phyloP scores from a whole-genome alignment of 2,797 vertebrate genomes.

The Pachyuromys duprasi region DNA sequence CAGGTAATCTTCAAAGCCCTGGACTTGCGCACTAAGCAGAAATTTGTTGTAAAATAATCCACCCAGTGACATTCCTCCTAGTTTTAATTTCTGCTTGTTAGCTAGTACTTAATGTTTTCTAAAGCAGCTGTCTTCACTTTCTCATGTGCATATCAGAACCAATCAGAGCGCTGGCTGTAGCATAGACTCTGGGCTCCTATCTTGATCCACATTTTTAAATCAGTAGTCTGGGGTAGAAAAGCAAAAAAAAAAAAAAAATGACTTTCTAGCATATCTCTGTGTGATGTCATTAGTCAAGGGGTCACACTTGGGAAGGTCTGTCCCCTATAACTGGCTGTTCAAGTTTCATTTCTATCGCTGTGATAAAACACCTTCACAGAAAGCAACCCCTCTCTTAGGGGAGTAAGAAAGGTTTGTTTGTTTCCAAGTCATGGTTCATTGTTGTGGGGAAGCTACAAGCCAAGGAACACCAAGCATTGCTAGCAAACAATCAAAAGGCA shows the following conservation, averaged over 20 bases:
- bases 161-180: not conserved
- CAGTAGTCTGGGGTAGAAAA: not conserved
- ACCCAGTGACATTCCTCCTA: not conserved
- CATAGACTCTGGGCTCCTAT: not conserved
- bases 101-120: not conserved
- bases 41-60: not conserved
- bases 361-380: not conserved
- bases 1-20: slow-evolving; percentile 17
- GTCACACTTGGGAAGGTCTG: not conserved
- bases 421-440: too few species aligned
- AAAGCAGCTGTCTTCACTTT: not conserved
- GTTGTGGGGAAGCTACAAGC: not conserved
- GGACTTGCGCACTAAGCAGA: not conserved
- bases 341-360: not conserved
- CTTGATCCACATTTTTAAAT: not conserved
- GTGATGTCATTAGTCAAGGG: not conserved
- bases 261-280: not conserved
- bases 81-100: not conserved
- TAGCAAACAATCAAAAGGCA: not conserved
- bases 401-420: not conserved
- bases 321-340: not conserved
- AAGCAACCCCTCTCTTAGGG: not conserved
- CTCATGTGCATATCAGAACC: not conserved
- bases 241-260: not conserved
- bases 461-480: not conserved